Evolutionary conservation across 2,113 vertebrate genomes (phyloP).

Genomic region (Nestor notabilis): DNA sequence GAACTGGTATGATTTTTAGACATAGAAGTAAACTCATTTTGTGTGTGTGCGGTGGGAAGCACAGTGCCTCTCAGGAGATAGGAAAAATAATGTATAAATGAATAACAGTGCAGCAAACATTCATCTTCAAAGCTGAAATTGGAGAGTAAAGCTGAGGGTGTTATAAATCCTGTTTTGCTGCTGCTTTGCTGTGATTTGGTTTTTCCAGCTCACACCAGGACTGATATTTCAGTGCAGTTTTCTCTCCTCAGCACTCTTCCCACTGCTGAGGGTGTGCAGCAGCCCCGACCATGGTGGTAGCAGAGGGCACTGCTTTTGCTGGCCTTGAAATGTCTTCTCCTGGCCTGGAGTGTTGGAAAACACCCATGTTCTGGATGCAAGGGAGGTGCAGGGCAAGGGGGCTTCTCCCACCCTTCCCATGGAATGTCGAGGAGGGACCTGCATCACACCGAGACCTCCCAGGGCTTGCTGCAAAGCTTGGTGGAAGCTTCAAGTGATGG

Average conservation of each 20-base stretch:
- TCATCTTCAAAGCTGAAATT: constrained; percentile 52
- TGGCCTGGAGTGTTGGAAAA: not conserved
- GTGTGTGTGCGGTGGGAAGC: not conserved
- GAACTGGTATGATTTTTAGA: not conserved
- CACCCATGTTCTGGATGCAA: accelerated
- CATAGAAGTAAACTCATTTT: not conserved
- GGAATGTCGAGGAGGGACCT: accelerated
- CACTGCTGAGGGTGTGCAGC: not conserved
- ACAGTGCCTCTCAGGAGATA: not conserved
- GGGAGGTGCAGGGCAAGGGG: accelerated
- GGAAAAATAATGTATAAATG: constrained; percentile 49
- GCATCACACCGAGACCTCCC: accelerated
- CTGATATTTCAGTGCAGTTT: not conserved
- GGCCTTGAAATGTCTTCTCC: not conserved
- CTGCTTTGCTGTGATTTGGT: not conserved
- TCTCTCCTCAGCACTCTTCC: accelerated
- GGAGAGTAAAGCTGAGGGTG: constrained; percentile 28
- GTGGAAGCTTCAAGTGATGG: not conserved
- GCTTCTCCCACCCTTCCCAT: not conserved
- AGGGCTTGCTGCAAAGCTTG: not conserved
- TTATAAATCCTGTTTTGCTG: constrained; percentile 47
- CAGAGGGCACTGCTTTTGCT: not conserved
- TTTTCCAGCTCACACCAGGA: not conserved
- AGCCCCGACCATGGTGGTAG: accelerated
- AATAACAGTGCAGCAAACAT: constrained; percentile 40